Evolutionary conservation across 2,888 invertebrate genomes (phyloP), one percentile per base, ranked within the genome.

Genomic region (Lapara coniferarum): DNA sequence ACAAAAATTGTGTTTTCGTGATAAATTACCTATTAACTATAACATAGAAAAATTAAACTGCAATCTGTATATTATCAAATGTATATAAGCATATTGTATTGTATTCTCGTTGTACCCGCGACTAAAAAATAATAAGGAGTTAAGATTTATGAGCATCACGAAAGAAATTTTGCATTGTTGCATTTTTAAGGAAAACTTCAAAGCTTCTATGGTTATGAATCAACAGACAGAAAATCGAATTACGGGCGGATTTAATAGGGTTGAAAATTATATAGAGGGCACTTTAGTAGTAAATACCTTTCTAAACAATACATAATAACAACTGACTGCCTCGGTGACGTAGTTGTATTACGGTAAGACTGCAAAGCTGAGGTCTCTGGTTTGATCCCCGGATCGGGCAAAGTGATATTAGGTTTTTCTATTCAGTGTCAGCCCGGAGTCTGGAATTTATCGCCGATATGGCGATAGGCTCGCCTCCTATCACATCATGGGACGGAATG

Each of bases 11-110:
- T 46, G 66, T 57, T 7, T 49, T 55, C 55, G 49, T 70, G 44
- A 70, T 70, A 58, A 66, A 70, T 70, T 58, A 58, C 5, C 56
- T 37, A 58, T 63, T 66, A 57, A 70, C 57, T 14, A 67, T 52
- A 70, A 66, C 66, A 58, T 51, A 70, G 58, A 70, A 67, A 70
- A 58, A 66, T 55, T 52, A 58, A 58, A 19, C 52, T 55, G 37
- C 19, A 67, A 67, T 56, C 67, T 67, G 67, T 67, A 56, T 46
- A 55, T 12, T 56, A 67, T 67, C 67, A 67, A 13, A 49, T 63
- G 19, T 55, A 53, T 53, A 44, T 10, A 63, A 10, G 12, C 59
- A 19, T 12, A 12, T 37, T 37, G 37, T 46, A 63, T 46, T 13
- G 12, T 12, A 12, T 63, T 25, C 7, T 13, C 16, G 10, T 59